phyloP scores from a whole-genome alignment of 2,888 invertebrate genomes.

The Notodonta ziczac region DNA sequence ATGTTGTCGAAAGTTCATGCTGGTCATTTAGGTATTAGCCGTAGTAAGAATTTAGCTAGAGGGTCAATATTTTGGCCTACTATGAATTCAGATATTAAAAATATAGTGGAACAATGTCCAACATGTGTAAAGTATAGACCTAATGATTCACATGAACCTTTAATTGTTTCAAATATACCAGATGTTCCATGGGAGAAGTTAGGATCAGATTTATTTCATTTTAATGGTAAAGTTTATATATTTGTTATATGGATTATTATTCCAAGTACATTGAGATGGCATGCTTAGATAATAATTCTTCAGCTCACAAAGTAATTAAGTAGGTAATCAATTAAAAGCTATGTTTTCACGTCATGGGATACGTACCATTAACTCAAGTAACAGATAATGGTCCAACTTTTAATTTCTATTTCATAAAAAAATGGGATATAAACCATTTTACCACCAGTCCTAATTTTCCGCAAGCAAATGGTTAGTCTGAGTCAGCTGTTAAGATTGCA shows the following conservation, averaged over 20 bases:
- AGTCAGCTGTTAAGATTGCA: conserved; percentile 7
- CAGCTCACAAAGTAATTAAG: background rate
- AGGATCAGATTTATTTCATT: background rate
- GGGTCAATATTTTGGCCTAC: too few species aligned
- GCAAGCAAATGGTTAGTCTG: conserved; percentile 11
- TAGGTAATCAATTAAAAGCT: background rate
- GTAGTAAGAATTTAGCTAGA: too few species aligned
- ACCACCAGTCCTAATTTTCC: conserved; percentile 11
- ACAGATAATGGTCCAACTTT: conserved; percentile 15
- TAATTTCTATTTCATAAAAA: conserved; percentile 4
- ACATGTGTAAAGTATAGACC: too few species aligned
- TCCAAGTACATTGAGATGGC: background rate
- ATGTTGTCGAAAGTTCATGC: too few species aligned
- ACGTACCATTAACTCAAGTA: background rate
- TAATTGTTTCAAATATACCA: too few species aligned
- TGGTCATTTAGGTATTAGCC: too few species aligned
- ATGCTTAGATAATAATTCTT: background rate
- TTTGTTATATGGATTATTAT: background rate
- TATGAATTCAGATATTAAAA: too few species aligned
- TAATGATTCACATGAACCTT: too few species aligned
- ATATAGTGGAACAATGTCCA: too few species aligned
- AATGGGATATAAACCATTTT: conserved; percentile 10
- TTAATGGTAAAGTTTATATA: background rate
- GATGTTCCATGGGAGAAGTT: too few species aligned
- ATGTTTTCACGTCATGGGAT: conserved; percentile 1